Evolutionary conservation across 2,888 invertebrate species (phyloP), one percentile per base, ranked within the genome.

Genomic region (Meiosimyza platycephala): DNA sequence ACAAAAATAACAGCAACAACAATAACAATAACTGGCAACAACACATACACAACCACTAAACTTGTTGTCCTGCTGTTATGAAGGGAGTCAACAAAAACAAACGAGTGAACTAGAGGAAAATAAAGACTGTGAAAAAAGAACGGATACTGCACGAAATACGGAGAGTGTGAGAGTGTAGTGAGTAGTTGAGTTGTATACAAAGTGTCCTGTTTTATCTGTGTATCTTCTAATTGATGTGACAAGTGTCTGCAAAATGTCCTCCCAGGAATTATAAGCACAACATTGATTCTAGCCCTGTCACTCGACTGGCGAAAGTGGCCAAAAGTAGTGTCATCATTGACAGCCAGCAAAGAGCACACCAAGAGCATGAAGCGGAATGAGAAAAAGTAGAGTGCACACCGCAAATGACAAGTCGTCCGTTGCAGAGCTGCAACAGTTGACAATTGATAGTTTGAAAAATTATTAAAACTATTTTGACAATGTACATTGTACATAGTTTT

Each of bases 211-310:
- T 74, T 67, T 64, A 67, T 73, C 59, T 57, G 51, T 73, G 70
- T 59, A 59, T 70, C 65, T 70, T 59, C 82, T 82, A 82, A 82
- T 82, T 82, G 82, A 81, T 82, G 82, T 82, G 81, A 82, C 82
- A 82, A 82, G 82, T 82, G 82, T 80, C 81, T 80, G 82, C 76
- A 78, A 81, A 80, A 81, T 81, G 81, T 81, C 75, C 82, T 79
- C 80, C 76, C 79, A 79, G 82, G 81, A 82, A 79, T 82, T 82
- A 81, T 80, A 81, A 81, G 81, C 70, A 70, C 65, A 70, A 54
- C 69, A 71, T 65, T 71, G 65, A 71, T 70, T 70, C 63, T 70
- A 54, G 52, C 40, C 33, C 63, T 33, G 63, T 54, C 70, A 63
- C 54, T 63, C 70, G 63, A 54, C 63, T 52, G 62, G 40, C 50